These are phyloP conservation scores for Seriola dumerili DNA, from an alignment of 2,113 vertebrate species.

Conservation along the genomic window DNA sequence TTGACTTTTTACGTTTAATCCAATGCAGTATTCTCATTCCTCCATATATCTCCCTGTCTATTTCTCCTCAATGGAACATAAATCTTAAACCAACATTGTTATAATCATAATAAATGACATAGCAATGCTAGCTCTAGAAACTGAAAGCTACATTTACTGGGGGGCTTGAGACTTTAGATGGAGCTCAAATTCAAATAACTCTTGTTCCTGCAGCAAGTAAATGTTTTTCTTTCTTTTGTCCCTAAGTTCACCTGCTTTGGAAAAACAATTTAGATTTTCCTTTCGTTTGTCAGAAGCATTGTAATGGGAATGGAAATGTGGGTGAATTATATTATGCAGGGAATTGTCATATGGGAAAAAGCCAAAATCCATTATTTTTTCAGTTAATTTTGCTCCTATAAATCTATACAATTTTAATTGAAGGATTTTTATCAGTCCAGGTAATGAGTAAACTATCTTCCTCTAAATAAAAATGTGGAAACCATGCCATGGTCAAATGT, in stretches of 20 bases:
- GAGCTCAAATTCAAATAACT: constrained; percentile 10
- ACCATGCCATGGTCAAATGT: background rate
- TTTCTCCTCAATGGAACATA: background rate
- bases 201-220: background rate
- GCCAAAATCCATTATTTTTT: background rate
- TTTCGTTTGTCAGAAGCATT: constrained; percentile 15
- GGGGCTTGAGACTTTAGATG: background rate
- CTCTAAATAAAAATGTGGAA: background rate
- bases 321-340: background rate
- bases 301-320: constrained; percentile 7
- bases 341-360: background rate
- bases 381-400: background rate
- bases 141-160: background rate
- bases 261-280: constrained; percentile 5
- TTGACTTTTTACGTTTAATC: constrained; percentile 20
- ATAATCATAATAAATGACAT: constrained; percentile 22
- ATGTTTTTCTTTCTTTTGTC: background rate
- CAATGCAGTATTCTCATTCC: background rate
- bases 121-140: background rate
- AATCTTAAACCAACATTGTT: constrained; percentile 3
- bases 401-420: background rate
- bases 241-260: background rate
- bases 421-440: background rate
- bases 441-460: background rate
- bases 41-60: background rate